Evolutionary conservation across 2,113 vertebrate genomes (phyloP), one percentile per base, ranked within the genome.

Genomic region (Acinonyx jubatus): DNA sequence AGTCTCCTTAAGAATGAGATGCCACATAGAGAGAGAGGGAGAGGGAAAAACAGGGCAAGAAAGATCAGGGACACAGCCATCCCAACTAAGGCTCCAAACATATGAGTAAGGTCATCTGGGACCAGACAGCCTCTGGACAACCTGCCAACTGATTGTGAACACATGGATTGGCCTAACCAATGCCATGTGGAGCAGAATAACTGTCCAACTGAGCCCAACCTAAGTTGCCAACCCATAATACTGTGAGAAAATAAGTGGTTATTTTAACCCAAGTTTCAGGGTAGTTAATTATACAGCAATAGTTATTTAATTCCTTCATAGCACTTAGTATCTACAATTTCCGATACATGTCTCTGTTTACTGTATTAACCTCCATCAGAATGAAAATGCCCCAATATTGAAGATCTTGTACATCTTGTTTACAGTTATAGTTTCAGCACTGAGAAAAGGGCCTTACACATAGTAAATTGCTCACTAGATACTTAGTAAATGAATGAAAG

Each of bases 271-370:
- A 69, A n/a, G 61, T 90, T 87, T 96, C 57, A 1, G 21, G 45
- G 50, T 86, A 33, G 50, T 41, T 90, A 71, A 78, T 90, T 96
- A 57, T 31, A 89, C 23, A 93, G 16, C 7, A 66, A 4, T 82
- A 93, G 57, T 94, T 80, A 79, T 79, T 87, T 84, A 89, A 52
- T 91, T 88, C 71, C 65, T 94, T 65, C 31, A n/a, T 50, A 88
- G 48, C n/a, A 69, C n/a, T 71, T 66, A 36, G 13, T 94, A 55
- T 81, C 71, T 92, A 12, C n/a, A 89, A 7, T 87, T 83, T 41
- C 31, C 41, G 86, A 18, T 61, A 73, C n/a, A 29, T 91, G 78
- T 87, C 19, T 84, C 61, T 27, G 4, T 81, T 73, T 91, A 57
- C n/a, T 84, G 66, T 96, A n/a, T 85, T 41, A 45, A 11, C 89